Evolutionary conservation across 1,140 invertebrate genomes (phyloP).

Genomic region (Microplitis demolitor): DNA sequence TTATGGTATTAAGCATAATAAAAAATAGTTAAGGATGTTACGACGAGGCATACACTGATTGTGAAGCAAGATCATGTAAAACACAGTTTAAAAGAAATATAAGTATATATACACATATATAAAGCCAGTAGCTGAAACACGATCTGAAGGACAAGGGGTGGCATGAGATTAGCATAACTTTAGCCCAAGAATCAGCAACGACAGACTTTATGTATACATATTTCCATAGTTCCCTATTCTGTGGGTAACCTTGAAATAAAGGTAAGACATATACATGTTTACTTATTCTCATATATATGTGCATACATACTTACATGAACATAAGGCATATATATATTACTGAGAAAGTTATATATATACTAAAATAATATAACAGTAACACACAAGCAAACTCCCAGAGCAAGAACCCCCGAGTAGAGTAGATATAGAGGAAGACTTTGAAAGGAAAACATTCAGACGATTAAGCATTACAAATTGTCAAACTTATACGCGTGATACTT

Average conservation of each 20-base stretch:
- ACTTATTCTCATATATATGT: not conserved
- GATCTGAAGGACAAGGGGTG: slow-evolving; percentile 5
- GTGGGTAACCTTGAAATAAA: no score
- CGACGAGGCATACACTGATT: no score
- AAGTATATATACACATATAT: not conserved
- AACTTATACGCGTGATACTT: not conserved
- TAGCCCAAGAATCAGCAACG: not conserved
- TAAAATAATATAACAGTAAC: not conserved
- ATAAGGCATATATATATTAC: not conserved
- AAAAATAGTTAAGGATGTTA: no score
- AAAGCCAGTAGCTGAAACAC: slow-evolving; percentile 1
- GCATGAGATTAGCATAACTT: slow-evolving; percentile 11
- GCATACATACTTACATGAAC: not conserved
- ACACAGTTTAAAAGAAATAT: not conserved
- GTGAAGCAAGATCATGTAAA: no score
- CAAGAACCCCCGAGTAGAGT: not conserved
- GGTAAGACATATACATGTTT: no score
- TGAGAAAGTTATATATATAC: not conserved
- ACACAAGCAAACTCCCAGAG: slow-evolving; percentile 1
- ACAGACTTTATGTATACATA: not conserved
- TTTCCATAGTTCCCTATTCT: not conserved
- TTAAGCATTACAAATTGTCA: slow-evolving; percentile 1
- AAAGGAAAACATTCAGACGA: not conserved
- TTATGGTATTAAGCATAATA: no score
- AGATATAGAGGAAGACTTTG: not conserved